Percentiles rank a stretch among this genome's conserved stretches.
Evolutionary conservation across 1,140 invertebrate species (phyloP).

Genomic region (Dreissena polymorpha): DNA sequence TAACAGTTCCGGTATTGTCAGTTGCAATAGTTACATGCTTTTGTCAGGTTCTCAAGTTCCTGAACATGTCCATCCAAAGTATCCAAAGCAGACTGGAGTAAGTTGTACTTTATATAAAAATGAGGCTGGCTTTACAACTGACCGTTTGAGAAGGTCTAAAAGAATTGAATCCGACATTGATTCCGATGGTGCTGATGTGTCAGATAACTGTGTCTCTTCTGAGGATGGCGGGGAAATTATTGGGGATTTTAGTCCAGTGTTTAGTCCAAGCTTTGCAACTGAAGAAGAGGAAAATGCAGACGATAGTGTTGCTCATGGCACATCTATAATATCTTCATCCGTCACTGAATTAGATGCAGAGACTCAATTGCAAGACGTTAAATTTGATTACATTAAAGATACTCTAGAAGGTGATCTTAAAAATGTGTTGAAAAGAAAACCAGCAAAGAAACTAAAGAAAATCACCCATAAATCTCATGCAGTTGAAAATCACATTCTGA

Average conservation of each 20-base stretch:
- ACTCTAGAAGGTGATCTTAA: too few relatives aligned
- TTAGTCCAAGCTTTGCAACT: background rate
- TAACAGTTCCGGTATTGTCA: conserved; percentile 5
- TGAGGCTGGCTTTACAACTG: background rate
- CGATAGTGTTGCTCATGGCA: background rate
- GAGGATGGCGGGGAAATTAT: background rate
- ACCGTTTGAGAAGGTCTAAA: too few relatives aligned
- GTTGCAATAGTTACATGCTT: conserved; percentile 5
- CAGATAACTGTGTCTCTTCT: background rate
- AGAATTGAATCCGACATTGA: too few relatives aligned
- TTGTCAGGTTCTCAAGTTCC: conserved; percentile 6
- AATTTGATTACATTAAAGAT: too few relatives aligned
- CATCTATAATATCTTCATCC: too few relatives aligned
- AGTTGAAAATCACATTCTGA: conserved; percentile 65
- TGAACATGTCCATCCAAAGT: conserved; percentile 12
- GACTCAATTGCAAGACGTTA: too few relatives aligned
- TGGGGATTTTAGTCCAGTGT: conserved; percentile 19
- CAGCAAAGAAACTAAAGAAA: too few relatives aligned
- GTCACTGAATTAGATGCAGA: too few relatives aligned
- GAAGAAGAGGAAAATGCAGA: background rate
- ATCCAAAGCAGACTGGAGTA: conserved; percentile 20
- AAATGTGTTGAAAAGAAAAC: too few relatives aligned
- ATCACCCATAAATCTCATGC: background rate
- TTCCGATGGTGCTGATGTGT: too few relatives aligned
- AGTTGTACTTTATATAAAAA: conserved; percentile 25